Evolutionary conservation across 2,888 invertebrate species (phyloP).

Genomic region (Mactromeris polynyma): DNA sequence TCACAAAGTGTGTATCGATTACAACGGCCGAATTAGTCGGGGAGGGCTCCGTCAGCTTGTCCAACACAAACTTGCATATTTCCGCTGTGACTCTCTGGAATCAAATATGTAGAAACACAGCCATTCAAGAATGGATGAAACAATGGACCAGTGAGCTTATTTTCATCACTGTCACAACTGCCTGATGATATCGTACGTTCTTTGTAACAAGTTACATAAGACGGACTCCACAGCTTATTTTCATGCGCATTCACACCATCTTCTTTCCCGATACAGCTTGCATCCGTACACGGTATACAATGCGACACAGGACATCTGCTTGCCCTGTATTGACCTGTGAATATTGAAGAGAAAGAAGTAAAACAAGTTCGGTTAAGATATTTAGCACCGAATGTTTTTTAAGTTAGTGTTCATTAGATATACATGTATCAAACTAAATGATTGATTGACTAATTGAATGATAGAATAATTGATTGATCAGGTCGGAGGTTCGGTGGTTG

Average conservation of each 20-base stretch:
- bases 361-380: too few relatives aligned
- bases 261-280: conserved; percentile 65
- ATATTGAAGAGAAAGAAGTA: too few relatives aligned
- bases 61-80: conserved; percentile 67
- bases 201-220: conserved; percentile 65
- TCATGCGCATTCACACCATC: conserved; percentile 65
- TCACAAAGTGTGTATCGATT: conserved; percentile 74
- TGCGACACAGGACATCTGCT: conserved; percentile 10
- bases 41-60: conserved; percentile 69
- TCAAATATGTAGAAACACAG: conserved; percentile 57
- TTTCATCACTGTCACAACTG: too few relatives aligned
- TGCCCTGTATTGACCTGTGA: too few relatives aligned
- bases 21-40: conserved; percentile 75
- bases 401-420: too few relatives aligned
- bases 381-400: too few relatives aligned
- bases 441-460: too few relatives aligned
- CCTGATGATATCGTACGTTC: too few relatives aligned
- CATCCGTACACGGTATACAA: conserved; percentile 66
- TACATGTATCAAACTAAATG: too few relatives aligned
- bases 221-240: conserved; percentile 61
- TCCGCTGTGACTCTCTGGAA: conserved; percentile 74
- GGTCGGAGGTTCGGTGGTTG: too few relatives aligned
- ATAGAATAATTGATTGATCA: too few relatives aligned
- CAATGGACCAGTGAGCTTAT: conserved; percentile 53
- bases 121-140: conserved; percentile 72